These are phyloP conservation scores for Neuroscelio doddi DNA, from an alignment of 2,888 invertebrate species.

Conservation along the genomic window DNA sequence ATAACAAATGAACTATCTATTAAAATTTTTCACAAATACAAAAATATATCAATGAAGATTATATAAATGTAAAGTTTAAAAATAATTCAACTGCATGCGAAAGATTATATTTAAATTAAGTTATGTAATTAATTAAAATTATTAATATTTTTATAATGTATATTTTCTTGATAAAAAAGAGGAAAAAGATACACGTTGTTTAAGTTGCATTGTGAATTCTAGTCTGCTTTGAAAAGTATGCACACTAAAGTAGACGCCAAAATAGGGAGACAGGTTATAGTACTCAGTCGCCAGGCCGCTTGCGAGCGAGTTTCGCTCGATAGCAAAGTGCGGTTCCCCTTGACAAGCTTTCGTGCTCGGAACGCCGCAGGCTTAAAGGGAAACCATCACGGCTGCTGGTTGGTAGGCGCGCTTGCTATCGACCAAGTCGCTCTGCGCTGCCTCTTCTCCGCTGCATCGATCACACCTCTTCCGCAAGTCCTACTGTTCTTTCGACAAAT, in stretches of 20 bases:
- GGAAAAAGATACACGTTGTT: not conserved
- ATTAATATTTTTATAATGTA: no score
- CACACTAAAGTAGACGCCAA: not conserved
- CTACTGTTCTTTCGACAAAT: constrained; percentile 15
- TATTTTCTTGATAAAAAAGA: no score
- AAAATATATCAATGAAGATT: no score
- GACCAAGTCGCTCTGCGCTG: constrained; percentile 47
- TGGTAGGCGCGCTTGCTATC: constrained; percentile 52
- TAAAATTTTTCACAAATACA: no score
- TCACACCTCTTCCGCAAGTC: constrained; percentile 19
- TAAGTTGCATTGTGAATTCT: no score
- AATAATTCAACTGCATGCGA: no score
- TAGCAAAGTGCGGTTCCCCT: constrained; percentile 68
- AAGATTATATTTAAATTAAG: no score
- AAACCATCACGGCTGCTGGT: constrained; percentile 53
- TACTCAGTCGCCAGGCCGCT: constrained; percentile 56
- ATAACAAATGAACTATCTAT: no score
- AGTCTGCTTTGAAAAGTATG: no score
- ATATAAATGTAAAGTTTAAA: no score
- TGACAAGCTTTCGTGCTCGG: constrained; percentile 67
- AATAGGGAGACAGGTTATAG: constrained; percentile 51
- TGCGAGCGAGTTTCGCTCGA: constrained; percentile 65
- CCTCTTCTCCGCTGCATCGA: constrained; percentile 42
- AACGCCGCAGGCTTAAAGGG: constrained; percentile 69
- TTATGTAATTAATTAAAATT: no score